A percentile compares a stretch with the other conserved stretches of the same genome.
phyloP scores from a whole-genome alignment of 64 coral and sea anemone genomes.

The Trachythela sp. region DNA sequence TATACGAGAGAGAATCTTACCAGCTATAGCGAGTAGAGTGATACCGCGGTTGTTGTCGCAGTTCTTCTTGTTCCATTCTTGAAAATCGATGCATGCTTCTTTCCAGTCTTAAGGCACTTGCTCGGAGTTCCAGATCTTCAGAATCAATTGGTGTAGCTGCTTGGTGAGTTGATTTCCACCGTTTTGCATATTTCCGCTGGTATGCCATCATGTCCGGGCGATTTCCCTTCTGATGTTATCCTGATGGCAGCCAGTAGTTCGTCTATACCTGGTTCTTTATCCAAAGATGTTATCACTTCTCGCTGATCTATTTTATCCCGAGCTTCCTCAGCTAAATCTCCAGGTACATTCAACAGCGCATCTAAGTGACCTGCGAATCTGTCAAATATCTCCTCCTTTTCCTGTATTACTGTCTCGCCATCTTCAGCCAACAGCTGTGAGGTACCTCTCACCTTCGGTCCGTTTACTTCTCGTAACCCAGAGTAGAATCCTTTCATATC shows the following conservation, averaged over 20 bases:
- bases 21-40: not conserved
- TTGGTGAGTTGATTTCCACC: not conserved
- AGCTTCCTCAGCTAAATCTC: not conserved
- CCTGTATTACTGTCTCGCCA: slow-evolving; percentile 31
- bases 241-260: no score
- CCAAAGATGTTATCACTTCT: not conserved
- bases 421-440: slow-evolving; percentile 11
- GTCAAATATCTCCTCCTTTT: not conserved
- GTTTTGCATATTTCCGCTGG: slow-evolving; percentile 33
- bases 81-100: not conserved
- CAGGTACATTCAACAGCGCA: not conserved
- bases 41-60: slow-evolving; percentile 21
- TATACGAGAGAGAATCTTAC: slow-evolving; percentile 2
- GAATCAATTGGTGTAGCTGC: not conserved
- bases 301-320: not conserved
- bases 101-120: not conserved
- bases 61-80: not conserved
- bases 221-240: not conserved
- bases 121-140: slow-evolving; percentile 18
- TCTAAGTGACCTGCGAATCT: slow-evolving; percentile 19
- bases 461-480: not conserved
- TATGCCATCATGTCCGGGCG: not conserved
- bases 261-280: no score
- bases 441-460: slow-evolving; percentile 14
- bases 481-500: not conserved